Evolutionary conservation across 1,140 invertebrate genomes (phyloP), one percentile per base, ranked within the genome.

Genomic region (Trinorchestia longiramus): DNA sequence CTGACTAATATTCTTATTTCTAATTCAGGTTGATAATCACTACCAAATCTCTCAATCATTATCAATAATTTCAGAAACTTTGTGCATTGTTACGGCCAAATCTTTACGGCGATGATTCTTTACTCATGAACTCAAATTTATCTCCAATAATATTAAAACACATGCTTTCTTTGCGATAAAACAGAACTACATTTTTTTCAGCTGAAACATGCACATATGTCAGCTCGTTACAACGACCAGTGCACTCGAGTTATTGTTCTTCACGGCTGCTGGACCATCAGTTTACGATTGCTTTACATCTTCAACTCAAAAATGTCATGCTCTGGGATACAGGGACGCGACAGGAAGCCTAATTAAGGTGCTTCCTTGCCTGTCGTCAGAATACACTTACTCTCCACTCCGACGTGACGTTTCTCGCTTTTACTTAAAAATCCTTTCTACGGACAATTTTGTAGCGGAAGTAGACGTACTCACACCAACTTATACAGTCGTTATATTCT

Each of bases 301-400:
- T 36, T 77, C 1, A 77, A 77, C 62, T 77, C 62, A 36, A 77
- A 77, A 77, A 77, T 77, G 15, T 36, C 62, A 23, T 3, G 11
- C 36, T 28, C 11, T 77, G 62, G 62, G 11, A 36, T 36, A 3
- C 11, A 3, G 15, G 11, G 15, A 36, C 62, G 62, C 28, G 62
- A 36, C 62, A 77, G 62, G 62, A 77, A 90, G 88, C n/a, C 88
- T 90, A 90, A 90, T 90, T 90, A 90, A 8, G 88, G 41, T 41
- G 28, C 88, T 90, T 90, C 88, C 88, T 41, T 42, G 43, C 43
- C 41, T 77, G 62, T 77, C 88, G 23, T 90, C 88, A 90, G 88
- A 8, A 41, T 42, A 36, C 88, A 90, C 88, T 87, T 87, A 15
- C 87, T 90, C 88, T 41, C 43, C 88, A 36, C 88, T 36, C 88